Base-by-base conservation (phyloP, 2,888 invertebrate species). In the Brachynemurus nebulosus region DNA sequence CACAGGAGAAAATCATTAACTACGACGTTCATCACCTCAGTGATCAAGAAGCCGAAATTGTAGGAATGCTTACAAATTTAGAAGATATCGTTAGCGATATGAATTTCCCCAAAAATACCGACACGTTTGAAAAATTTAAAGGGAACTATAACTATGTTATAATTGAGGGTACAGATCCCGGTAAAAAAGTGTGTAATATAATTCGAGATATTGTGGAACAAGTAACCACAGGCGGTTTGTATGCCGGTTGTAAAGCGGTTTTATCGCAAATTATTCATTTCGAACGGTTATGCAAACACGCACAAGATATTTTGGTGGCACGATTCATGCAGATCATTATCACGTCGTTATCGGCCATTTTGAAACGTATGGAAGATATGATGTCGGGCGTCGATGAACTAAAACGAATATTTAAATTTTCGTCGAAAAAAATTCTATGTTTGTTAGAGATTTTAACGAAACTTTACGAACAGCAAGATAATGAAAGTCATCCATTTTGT, bases 361-460 rank as follows among this genome's bases (percentile, higher is more conserved):
- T 75, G 23, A 67, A 66, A 49, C 44, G 72, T 11, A 58, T 83
- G n/a, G 53, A 71, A 1, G 51, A 64, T 1, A 61, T 68, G 12
- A 71, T 83, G 72, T 51, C 52, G 11, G 46, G 52, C 19, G 52
- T 58, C 0, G 53, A 46, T 2, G 69, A 69, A 1, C 63, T 64
- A 21, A 57, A 69, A 1, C 64, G 62, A 53, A 72, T 84, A 16
- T 40, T 67, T 3, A 68, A 66, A 52, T 73, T 70, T 61, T 78
- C 81, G 0, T 76, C 79, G 0, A 66, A 76, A 12, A 83, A 84
- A 66, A 58, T 90, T 53, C 49, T n/a, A n/a, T n/a, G n/a, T n/a
- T n/a, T n/a, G n/a, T n/a, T n/a, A n/a, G n/a, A n/a, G n/a, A n/a
- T n/a, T n/a, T 62, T 1, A 69, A 69, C 47, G 53, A 46, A 16